These are phyloP conservation scores for Delia radicum DNA, from an alignment of 1,140 invertebrate species.

Conservation along the genomic window DNA sequence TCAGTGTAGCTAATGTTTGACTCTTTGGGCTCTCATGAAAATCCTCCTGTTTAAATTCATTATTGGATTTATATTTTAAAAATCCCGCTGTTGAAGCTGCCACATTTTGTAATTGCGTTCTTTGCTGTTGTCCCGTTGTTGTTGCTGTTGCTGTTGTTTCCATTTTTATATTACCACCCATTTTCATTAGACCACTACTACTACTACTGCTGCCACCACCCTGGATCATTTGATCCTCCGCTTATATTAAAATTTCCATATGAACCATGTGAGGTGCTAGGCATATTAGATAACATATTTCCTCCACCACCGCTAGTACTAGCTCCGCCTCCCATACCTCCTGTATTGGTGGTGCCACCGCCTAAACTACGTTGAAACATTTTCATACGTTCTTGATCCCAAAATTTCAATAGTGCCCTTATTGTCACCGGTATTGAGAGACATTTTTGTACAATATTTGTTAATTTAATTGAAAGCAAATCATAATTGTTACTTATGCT, in stretches of 20 bases:
- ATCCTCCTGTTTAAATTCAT: conserved; percentile 26
- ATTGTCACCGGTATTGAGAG: conserved; percentile 88
- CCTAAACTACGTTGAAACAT: conserved; percentile 56
- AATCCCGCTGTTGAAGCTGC: conserved; percentile 11
- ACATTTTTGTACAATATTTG: conserved; percentile 84
- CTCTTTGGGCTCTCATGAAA: conserved; percentile 31
- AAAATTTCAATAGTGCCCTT: conserved; percentile 69
- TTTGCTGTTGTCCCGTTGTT: conserved; percentile 5
- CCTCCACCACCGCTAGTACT: conserved; percentile 54
- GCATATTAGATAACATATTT: conserved; percentile 48
- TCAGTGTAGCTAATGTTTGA: not conserved
- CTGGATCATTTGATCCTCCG: conserved; percentile 42
- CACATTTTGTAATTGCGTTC: not conserved
- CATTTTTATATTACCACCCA: conserved; percentile 20
- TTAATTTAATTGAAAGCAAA: conserved; percentile 70
- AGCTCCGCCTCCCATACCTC: conserved; percentile 49
- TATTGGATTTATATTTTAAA: conserved; percentile 47
- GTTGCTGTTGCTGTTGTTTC: no score
- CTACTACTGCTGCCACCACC: conserved; percentile 29
- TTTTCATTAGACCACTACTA: conserved; percentile 21
- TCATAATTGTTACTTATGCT: conserved; percentile 60
- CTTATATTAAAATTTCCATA: conserved; percentile 52
- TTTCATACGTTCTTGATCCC: conserved; percentile 61
- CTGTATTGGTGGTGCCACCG: conserved; percentile 33
- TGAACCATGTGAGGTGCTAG: not conserved